Evolutionary conservation across 2,888 invertebrate genomes (phyloP).

Genomic region (Drosophila kuntzei): DNA sequence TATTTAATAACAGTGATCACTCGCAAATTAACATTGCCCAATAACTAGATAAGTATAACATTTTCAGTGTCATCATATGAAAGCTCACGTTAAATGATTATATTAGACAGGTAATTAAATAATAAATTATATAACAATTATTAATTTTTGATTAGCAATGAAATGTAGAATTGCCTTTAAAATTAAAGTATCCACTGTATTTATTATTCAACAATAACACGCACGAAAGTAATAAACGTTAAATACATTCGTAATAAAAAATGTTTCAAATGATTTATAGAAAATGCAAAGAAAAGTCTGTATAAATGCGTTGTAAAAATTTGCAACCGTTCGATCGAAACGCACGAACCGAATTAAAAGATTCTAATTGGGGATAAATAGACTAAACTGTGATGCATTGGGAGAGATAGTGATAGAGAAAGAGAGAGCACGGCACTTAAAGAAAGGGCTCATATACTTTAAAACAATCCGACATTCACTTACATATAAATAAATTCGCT

Average conservation of each 20-base stretch:
- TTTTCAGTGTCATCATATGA: neutral
- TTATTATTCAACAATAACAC: neutral
- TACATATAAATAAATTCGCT: neutral
- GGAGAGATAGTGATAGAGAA: neutral
- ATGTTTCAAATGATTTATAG: neutral
- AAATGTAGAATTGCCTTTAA: neutral
- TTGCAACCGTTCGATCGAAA: constrained; percentile 22
- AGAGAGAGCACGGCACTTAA: neutral
- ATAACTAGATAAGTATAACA: neutral
- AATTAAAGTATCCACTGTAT: neutral
- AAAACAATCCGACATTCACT: neutral
- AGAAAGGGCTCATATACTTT: constrained; percentile 2
- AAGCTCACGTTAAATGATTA: neutral
- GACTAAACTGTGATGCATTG: neutral
- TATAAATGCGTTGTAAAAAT: constrained; percentile 3
- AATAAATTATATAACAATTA: neutral
- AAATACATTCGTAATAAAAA: neutral
- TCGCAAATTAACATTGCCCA: neutral
- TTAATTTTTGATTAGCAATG: neutral
- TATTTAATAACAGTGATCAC: neutral
- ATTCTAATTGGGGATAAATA: constrained; percentile 1
- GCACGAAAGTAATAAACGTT: neutral
- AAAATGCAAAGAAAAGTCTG: constrained; percentile 1
- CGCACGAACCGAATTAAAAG: constrained; percentile 19
- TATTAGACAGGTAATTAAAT: neutral